Evolutionary conservation across 2,888 invertebrate species (phyloP), one percentile per base, ranked within the genome.

Genomic region (Matsumyia berberina): DNA sequence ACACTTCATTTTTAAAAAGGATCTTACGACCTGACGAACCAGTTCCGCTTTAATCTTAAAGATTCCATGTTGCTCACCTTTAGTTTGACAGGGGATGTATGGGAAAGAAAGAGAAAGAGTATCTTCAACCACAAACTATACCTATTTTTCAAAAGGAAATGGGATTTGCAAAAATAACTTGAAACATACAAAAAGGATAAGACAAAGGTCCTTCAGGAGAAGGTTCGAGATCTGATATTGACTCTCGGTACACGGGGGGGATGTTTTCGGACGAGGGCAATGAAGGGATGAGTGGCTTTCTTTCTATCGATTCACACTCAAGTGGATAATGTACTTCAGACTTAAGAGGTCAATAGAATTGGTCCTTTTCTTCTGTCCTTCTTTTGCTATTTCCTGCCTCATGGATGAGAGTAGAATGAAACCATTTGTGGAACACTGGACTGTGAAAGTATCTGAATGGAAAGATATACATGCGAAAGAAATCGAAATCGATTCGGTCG

Each of bases 271-370:
- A 12, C 46, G 33, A 31, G 15, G 15, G n/a, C 33, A 44, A 33
- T 24, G 33, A 46, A n/a, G 33, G 35, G 24, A 66, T 66, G 64
- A 51, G 37, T 24, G 12, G 49, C 49, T 53, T 66, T 66, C 15
- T 53, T 39, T 66, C 29, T 53, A 66, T 51, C 39, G 51, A 66
- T 73, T 73, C 53, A 33, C 19, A 15, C 35, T 44, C 29, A 58
- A 79, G 73, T 67, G 73, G 53, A 42, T 60, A 66, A 79, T 60
- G 37, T 73, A 53, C 73, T 79, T 66, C 51, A 73, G 33, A 51
- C 17, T 58, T 37, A 66, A 79, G 79, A 66, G 73, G 73, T 73
- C 73, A 44, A 66, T 58, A 66, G 60, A 46, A 51, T 44, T 62
- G 58, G 49, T 29, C 37, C 8, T 6, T 35, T 49, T 46, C 37